phyloP scores from a whole-genome alignment of 1,140 invertebrate species.

The Sycophila sp. region DNA sequence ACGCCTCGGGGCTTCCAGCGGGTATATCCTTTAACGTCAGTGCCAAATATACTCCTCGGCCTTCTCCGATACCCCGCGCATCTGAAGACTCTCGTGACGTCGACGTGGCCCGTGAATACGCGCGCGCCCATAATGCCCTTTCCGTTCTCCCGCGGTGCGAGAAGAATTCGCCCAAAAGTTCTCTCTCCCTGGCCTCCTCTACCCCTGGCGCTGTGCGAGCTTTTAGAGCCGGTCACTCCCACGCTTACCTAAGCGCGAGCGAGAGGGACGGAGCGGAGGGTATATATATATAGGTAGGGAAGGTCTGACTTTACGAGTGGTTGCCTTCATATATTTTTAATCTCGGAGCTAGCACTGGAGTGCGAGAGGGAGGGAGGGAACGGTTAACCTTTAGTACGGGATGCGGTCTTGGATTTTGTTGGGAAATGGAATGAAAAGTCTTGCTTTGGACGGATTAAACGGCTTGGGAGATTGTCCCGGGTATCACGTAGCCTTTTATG shows the following conservation, averaged over 20 bases:
- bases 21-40: neutral
- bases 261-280: neutral
- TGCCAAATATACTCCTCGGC: neutral
- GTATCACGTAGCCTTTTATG: neutral
- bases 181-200: neutral
- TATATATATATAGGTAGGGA: too few species aligned
- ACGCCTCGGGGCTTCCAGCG: neutral
- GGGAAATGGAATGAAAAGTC: slow-evolving; percentile 27
- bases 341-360: too few species aligned
- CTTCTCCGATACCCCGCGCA: neutral
- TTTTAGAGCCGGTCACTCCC: slow-evolving; percentile 33
- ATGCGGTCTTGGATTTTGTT: neutral
- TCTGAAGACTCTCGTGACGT: too few species aligned
- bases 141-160: neutral
- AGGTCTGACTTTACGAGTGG: slow-evolving; percentile 25
- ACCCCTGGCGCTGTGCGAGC: neutral
- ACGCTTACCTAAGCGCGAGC: neutral
- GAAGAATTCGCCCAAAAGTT: slow-evolving; percentile 28
- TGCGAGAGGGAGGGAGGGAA: neutral
- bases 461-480: slow-evolving; percentile 8
- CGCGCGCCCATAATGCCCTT: neutral
- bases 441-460: slow-evolving; percentile 30
- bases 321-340: slow-evolving; percentile 35
- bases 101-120: too few species aligned
- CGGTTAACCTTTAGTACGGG: slow-evolving; percentile 18